Evolutionary conservation across 2,797 vertebrate species (phyloP), one percentile per base, ranked within the genome.

Genomic region (Taenioides sp.): DNA sequence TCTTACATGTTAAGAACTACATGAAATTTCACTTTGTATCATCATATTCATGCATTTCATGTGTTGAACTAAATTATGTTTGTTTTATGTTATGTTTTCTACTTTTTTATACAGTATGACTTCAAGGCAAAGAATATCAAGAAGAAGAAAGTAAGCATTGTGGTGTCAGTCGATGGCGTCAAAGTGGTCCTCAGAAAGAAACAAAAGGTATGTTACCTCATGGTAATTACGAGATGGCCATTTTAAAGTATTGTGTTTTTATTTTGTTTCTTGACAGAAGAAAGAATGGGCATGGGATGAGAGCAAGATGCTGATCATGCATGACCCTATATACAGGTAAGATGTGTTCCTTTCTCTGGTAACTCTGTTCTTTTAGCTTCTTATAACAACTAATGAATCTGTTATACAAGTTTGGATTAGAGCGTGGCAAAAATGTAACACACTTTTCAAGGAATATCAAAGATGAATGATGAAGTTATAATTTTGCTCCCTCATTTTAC

Each of bases 81-180:
- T n/a, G n/a, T n/a, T n/a, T n/a, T n/a, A n/a, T n/a, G n/a, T n/a
- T n/a, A n/a, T 43, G 12, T 27, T 27, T 50, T 28, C 27, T 73
- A 27, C 2, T 81, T 47, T 72, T 72, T 22, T 37, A 72, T 81
- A 11, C 71, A 98, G 96, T 98, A 95, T 2, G 96, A 97, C 84
- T 98, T 97, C 91, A 98, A 98, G 89, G 95, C 95, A 68, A 96
- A 96, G 88, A 96, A 94, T 79, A 93, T 96, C 78, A 96, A 97
- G 86, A 97, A 96, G 93, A 97, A 95, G 91, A 96, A 96, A 78
- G 96, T 95, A 79, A 96, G 87, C 93, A 93, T 98, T 17, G 83
- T 95, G 0, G 95, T 97, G 84, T 96, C 96, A 0, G 95, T 96
- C 81, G 95, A 96, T 0, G 94, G 94, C 0, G 95, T 95, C 80